Percentiles rank a stretch among this genome's conserved stretches.
These are phyloP conservation scores for Microctenopoma lineatum DNA, from an alignment of 2,797 vertebrate species.

Conservation along the genomic window DNA sequence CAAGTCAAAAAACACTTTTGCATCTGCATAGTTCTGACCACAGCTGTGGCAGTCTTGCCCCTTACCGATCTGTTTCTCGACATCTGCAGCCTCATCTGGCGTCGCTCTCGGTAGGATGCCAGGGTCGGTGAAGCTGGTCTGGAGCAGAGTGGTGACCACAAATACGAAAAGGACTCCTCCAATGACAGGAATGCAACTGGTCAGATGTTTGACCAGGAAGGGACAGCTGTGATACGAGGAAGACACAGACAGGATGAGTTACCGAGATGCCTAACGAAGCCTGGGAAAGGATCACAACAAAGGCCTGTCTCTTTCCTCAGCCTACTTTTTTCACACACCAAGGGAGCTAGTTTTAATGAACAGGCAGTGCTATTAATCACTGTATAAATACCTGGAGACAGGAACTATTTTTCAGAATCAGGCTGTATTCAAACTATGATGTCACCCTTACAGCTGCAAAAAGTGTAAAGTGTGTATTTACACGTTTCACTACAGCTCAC, in stretches of 20 bases:
- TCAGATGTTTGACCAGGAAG: constrained; percentile 91
- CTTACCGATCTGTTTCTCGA: constrained; percentile 93
- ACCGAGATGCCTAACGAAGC: constrained; percentile 1
- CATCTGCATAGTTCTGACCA: not conserved
- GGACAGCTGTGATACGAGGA: constrained; percentile 85
- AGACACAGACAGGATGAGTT: constrained; percentile 8
- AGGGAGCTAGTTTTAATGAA: constrained; percentile 57
- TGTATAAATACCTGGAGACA: constrained; percentile 35
- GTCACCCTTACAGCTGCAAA: too few relatives aligned
- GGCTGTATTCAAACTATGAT: not conserved
- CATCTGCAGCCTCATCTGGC: constrained; percentile 90
- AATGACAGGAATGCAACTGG: constrained; percentile 90
- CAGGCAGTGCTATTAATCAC: constrained; percentile 53
- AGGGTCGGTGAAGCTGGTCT: constrained; percentile 94
- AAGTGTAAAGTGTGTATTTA: not conserved
- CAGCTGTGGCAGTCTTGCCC: not conserved
- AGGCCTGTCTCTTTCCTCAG: constrained; percentile 8
- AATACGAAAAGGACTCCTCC: constrained; percentile 92
- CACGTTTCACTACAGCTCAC: fast-evolving
- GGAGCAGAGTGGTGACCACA: constrained; percentile 93
- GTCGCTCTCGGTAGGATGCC: constrained; percentile 96
- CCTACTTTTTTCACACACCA: constrained; percentile 2
- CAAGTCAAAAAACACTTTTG: constrained; percentile 5
- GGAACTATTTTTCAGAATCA: not conserved
- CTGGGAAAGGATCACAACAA: not conserved